These are phyloP conservation scores for Anarsia innoxiella DNA, from an alignment of 2,888 invertebrate species.

Conservation along the genomic window DNA sequence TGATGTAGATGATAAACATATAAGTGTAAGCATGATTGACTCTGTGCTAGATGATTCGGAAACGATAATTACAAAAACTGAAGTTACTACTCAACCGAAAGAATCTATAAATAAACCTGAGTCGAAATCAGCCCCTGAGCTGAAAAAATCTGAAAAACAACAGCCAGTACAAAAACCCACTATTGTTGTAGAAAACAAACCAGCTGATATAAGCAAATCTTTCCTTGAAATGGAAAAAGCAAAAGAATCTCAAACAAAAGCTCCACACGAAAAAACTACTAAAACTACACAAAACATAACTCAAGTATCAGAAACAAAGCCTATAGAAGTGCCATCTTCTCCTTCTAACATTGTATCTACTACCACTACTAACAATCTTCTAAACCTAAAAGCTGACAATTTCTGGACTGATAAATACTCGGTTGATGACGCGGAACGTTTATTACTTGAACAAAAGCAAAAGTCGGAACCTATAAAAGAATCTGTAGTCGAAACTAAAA, in stretches of 20 bases:
- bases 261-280: too few relatives aligned
- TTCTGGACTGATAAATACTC: constrained; percentile 77
- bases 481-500: constrained; percentile 19
- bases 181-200: neutral
- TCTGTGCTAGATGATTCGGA: constrained; percentile 34
- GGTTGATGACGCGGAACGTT: constrained; percentile 76
- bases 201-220: neutral
- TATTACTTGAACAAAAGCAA: constrained; percentile 34
- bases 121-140: neutral
- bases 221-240: neutral
- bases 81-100: too few relatives aligned
- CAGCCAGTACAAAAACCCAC: too few relatives aligned
- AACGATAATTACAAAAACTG: too few relatives aligned
- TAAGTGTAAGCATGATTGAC: constrained; percentile 46
- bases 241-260: neutral
- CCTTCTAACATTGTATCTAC: constrained; percentile 36
- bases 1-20: constrained; percentile 37
- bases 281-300: too few relatives aligned
- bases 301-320: too few relatives aligned
- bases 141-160: neutral
- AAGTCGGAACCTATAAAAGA: constrained; percentile 18
- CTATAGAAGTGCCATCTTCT: constrained; percentile 15
- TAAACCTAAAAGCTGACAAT: constrained; percentile 61
- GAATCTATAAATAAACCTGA: neutral
- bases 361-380: constrained; percentile 40